Evolutionary conservation across 2,113 vertebrate genomes (phyloP), one percentile per base, ranked within the genome.

Genomic region (Aleadryas rufinucha): DNA sequence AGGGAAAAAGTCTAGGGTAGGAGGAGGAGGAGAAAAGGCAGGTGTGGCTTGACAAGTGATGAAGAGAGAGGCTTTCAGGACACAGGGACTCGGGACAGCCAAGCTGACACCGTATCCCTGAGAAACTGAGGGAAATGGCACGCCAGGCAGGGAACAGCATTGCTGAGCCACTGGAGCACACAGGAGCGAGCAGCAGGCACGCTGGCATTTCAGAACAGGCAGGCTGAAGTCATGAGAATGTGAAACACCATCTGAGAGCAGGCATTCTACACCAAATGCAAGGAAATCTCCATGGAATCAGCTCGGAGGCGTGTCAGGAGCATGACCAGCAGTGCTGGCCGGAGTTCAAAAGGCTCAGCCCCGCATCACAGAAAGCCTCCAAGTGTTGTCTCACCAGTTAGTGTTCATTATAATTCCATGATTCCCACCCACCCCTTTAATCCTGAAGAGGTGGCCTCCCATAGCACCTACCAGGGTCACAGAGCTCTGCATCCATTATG

Each of bases 181-280:
- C 61, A 77, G 53, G 71, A 90, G 44, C 18, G 23, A 86, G 83
- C 56, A 84, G 65, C 69, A 95, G 89, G 89, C 91, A 91, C 6
- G 71, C 71, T 96, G 92, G 90, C 68, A 84, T 78, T 90, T 84
- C 88, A 84, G 50, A 74, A 74, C 66, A 93, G 68, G 45, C 78
- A 78, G 64, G 60, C 85, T 96, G 93, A 96, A 96, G 93, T 94
- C 95, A 89, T 96, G 96, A 96, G 95, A 97, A 97, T 42, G n/a
- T 95, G 96, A 96, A 96, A 95, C 69, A 95, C 61, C 95, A 96
- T 96, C 93, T 95, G 88, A 96, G 85, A 65, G 61, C 18, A 83
- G 87, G 39, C 70, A 96, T 96, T 94, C 81, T 65, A 9, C 11
- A 42, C 27, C 45, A 87, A 97, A 96, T 93, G 81, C 68, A 81